Conservation (phyloP, 2,888 invertebrate genomes). For the Scelioninae gen. 2 region DNA sequence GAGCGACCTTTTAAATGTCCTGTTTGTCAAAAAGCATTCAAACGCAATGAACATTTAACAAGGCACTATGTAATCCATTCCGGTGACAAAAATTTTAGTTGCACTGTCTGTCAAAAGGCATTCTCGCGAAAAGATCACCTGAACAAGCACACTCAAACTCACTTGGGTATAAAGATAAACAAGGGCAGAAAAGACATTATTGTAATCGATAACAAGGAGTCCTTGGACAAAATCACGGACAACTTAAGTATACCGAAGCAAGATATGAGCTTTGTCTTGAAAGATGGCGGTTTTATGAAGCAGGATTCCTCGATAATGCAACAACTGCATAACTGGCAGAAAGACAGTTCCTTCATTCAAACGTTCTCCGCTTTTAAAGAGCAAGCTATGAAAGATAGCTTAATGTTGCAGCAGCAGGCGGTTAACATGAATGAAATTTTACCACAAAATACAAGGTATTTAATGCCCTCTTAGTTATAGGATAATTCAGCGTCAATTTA, state of each 20-base stretch:
- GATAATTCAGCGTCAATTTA: slow-evolving; percentile 13
- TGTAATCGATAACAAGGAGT: slow-evolving; percentile 64
- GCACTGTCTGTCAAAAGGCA: slow-evolving; percentile 76
- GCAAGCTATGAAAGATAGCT: slow-evolving; percentile 69
- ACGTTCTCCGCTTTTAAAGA: slow-evolving; percentile 72
- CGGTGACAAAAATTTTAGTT: slow-evolving; percentile 76
- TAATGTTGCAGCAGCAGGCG: slow-evolving; percentile 68
- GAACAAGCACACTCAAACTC: slow-evolving; percentile 76
- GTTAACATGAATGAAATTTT: slow-evolving; percentile 74
- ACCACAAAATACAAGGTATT: slow-evolving; percentile 73
- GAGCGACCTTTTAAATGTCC: slow-evolving; percentile 75
- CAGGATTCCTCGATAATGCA: slow-evolving; percentile 69
- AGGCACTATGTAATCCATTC: slow-evolving; percentile 77
- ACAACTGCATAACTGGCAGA: slow-evolving; percentile 72
- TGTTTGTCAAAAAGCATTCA: slow-evolving; percentile 75
- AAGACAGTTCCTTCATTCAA: slow-evolving; percentile 70
- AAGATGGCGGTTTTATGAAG: slow-evolving; percentile 67
- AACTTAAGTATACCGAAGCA: slow-evolving; percentile 63
- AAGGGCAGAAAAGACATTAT: slow-evolving; percentile 69
- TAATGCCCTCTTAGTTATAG: slow-evolving; percentile 72
- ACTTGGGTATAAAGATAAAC: slow-evolving; percentile 71
- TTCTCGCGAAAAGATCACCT: slow-evolving; percentile 77
- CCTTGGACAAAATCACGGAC: slow-evolving; percentile 63
- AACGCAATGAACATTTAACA: slow-evolving; percentile 77
- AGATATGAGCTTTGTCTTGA: slow-evolving; percentile 66